Base-by-base conservation (phyloP, 2,888 invertebrate species). In the Zaprionus lineosus region DNA sequence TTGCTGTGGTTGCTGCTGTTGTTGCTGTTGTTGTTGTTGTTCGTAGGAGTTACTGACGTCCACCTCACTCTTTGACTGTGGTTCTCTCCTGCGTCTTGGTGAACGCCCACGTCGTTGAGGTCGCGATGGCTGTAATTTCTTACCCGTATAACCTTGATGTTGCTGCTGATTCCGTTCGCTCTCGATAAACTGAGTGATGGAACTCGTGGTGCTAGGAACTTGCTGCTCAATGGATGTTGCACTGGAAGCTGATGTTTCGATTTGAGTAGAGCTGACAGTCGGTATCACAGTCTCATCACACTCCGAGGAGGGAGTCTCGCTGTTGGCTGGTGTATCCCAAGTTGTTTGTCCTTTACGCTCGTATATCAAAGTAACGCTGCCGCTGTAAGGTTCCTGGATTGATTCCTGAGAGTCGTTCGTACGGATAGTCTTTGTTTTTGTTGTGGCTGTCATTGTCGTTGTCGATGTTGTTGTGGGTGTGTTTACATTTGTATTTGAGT, bases 91-190 rank as follows among this genome's bases (percentile, higher is more conserved):
- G 7, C 88, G 84, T 11, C 87, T 73, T 1, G 88, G 88, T 3
- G 88, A 89, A 39, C 89, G 87, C 16, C 83, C 86, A 11, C 88
- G 86, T 19, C 82, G 81, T 21, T 84, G 82, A 11, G 76, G 70
- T 7, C 79, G 72, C 3, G 72, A 64, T 11, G 72, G 60, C 37
- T 81, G 77, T 19, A 81, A 41, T 62, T 74, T 64, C 65, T 76
- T 76, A 73, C 63, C 76, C 50, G 53, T 33, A 43, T 63, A 61
- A 1, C 28, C 11, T n/a, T n/a, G 24, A 9, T 37, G 47, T 1
- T 59, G 57, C 24, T 74, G 69, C 28, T 69, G 72, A 31, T 69
- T 48, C 14, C 28, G 65, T 46, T 72, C 86, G 31, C 21, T 62
- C 18, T 75, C 72, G 15, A 86, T 75, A 31, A 86, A 82, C 29